A percentile compares a stretch with the other conserved stretches of the same genome.
phyloP scores from a whole-genome alignment of 2,113 vertebrate species.

The Galbula dea region DNA sequence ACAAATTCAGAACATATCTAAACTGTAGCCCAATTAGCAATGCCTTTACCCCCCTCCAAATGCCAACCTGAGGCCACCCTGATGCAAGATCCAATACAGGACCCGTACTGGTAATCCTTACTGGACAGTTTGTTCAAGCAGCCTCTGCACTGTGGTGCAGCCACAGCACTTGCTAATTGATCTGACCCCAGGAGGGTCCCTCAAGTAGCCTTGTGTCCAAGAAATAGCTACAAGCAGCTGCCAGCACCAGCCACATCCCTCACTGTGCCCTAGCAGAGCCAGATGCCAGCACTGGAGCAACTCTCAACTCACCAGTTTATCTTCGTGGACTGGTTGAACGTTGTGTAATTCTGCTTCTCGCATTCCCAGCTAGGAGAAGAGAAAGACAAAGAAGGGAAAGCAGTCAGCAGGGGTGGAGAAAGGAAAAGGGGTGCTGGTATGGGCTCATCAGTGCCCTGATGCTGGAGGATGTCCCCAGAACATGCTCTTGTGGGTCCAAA shows the following conservation, averaged over 20 bases:
- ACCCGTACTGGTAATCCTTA: neutral
- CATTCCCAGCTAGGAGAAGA: slow-evolving; percentile 73
- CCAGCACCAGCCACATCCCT: neutral
- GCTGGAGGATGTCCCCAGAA: rapidly evolving
- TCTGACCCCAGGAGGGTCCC: neutral
- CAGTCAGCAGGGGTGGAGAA: neutral
- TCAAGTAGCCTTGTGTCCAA: rapidly evolving
- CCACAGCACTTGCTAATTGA: neutral
- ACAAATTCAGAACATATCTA: neutral
- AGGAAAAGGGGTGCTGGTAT: neutral
- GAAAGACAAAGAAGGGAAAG: neutral
- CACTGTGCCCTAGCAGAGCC: neutral
- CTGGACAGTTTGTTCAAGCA: neutral
- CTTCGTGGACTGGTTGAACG: slow-evolving; percentile 64
- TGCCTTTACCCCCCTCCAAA: rapidly evolving
- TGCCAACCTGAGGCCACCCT: rapidly evolving
- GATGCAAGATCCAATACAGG: neutral
- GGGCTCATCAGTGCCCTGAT: neutral
- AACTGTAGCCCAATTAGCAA: neutral
- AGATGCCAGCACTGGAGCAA: neutral
- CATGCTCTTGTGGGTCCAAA: neutral
- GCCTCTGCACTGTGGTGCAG: neutral
- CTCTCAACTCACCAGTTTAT: slow-evolving; percentile 75
- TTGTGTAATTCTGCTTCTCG: slow-evolving; percentile 70
- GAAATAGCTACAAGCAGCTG: rapidly evolving